Conservation (phyloP, 2,797 vertebrate species). For the Mormyrops attenuatus region DNA sequence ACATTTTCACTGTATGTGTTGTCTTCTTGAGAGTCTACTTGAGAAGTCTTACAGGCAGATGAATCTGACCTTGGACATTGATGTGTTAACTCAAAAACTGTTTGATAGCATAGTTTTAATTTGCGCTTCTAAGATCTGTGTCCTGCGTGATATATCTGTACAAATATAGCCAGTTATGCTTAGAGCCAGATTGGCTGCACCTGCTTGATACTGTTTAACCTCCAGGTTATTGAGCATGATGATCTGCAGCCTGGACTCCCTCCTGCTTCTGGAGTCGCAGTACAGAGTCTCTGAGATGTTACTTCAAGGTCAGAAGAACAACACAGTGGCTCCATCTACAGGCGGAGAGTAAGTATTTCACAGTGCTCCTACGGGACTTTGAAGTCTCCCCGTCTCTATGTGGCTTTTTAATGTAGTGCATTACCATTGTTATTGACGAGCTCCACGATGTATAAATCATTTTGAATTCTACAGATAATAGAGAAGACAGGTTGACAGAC, state of each 20-base stretch:
- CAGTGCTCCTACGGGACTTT: neutral
- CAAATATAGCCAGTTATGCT: neutral
- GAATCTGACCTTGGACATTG: neutral
- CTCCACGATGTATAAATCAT: neutral
- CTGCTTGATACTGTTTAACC: neutral
- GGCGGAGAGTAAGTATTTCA: slow-evolving; percentile 61
- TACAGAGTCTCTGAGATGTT: slow-evolving; percentile 78
- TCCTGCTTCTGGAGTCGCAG: slow-evolving; percentile 83
- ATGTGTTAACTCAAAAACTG: neutral
- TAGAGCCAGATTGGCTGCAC: neutral
- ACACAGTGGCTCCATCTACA: slow-evolving; percentile 55
- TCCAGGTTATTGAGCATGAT: slow-evolving; percentile 79
- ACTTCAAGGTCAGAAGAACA: slow-evolving; percentile 77
- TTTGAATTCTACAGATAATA: neutral
- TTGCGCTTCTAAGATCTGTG: neutral
- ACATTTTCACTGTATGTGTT: neutral
- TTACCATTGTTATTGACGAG: neutral
- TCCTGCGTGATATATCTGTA: neutral
- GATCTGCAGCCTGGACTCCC: slow-evolving; percentile 82
- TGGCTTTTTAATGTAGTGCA: neutral
- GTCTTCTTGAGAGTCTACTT: neutral
- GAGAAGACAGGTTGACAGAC: neutral
- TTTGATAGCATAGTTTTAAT: neutral
- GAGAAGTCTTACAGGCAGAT: neutral
- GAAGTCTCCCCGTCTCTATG: neutral